Conservation (phyloP, 2,797 vertebrate species). For the Pseudochaenichthys georgianus region DNA sequence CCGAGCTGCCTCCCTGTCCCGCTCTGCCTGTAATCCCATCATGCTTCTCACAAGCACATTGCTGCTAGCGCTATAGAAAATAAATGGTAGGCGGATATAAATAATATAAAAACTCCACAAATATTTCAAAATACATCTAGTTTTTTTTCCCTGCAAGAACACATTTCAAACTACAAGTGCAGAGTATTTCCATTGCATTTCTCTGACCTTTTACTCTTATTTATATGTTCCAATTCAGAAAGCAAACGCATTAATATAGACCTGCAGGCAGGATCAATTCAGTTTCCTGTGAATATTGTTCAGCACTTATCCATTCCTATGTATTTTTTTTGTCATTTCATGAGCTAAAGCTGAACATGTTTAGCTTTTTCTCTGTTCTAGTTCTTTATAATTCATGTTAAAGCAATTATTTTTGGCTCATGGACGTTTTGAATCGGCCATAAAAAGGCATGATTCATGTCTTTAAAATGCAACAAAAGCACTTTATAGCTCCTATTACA, state of each 20-base stretch:
- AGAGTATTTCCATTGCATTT: not conserved
- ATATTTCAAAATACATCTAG: not conserved
- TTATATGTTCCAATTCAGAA: slow-evolving; percentile 1
- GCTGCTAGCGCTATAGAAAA: not conserved
- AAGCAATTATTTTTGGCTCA: not conserved
- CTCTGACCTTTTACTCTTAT: not conserved
- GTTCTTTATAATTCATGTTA: not conserved
- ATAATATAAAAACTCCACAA: not conserved
- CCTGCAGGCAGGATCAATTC: not conserved
- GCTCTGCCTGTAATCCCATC: slow-evolving; percentile 4
- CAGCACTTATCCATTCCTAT: not conserved
- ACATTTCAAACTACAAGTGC: not conserved
- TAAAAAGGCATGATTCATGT: not conserved
- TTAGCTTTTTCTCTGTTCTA: not conserved
- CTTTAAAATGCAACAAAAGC: not conserved
- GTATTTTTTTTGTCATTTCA: not conserved
- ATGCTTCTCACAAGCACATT: not conserved
- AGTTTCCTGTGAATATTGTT: not conserved
- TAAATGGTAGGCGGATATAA: slow-evolving; percentile 5
- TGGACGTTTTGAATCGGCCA: not conserved
- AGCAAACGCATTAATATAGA: slow-evolving; percentile 11
- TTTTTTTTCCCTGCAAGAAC: not conserved
- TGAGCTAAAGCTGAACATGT: not conserved
- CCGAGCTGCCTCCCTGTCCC: not conserved
- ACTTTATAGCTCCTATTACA: not conserved